phyloP scores from a whole-genome alignment of 2,888 invertebrate species.

The Dromius quadrimaculatus region DNA sequence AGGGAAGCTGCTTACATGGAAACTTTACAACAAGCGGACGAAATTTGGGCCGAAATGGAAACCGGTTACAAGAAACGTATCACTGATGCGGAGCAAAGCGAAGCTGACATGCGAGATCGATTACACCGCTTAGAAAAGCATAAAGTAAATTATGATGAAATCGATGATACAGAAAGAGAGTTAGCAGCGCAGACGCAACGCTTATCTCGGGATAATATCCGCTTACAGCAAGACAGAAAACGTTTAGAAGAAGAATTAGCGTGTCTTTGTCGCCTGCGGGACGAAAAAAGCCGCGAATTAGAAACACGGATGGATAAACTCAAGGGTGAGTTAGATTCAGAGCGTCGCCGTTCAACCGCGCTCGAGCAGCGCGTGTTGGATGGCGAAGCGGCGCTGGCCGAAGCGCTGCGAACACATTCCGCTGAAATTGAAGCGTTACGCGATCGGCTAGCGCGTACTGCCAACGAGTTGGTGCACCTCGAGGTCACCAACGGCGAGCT shows the following conservation, averaged over 20 bases:
- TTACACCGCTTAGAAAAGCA: constrained; percentile 71
- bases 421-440: constrained; percentile 69
- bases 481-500: constrained; percentile 78
- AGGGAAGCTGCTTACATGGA: constrained; percentile 77
- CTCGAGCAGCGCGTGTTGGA: constrained; percentile 68
- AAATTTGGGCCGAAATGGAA: constrained; percentile 79
- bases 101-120: constrained; percentile 69
- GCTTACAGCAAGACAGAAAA: constrained; percentile 61
- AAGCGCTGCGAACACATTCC: constrained; percentile 66
- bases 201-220: constrained; percentile 57
- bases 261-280: constrained; percentile 58
- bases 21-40: constrained; percentile 79
- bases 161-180: constrained; percentile 72
- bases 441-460: constrained; percentile 69
- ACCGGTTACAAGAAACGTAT: constrained; percentile 74
- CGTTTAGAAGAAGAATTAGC: constrained; percentile 61
- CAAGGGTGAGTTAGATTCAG: constrained; percentile 61
- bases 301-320: constrained; percentile 63
- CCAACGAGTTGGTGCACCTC: constrained; percentile 73
- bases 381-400: constrained; percentile 68
- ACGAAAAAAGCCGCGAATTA: constrained; percentile 53
- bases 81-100: constrained; percentile 67
- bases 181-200: constrained; percentile 59
- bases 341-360: constrained; percentile 63
- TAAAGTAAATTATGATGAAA: constrained; percentile 69